Conservation (phyloP, 2,888 invertebrate species). For the Tribolium freemani region DNA sequence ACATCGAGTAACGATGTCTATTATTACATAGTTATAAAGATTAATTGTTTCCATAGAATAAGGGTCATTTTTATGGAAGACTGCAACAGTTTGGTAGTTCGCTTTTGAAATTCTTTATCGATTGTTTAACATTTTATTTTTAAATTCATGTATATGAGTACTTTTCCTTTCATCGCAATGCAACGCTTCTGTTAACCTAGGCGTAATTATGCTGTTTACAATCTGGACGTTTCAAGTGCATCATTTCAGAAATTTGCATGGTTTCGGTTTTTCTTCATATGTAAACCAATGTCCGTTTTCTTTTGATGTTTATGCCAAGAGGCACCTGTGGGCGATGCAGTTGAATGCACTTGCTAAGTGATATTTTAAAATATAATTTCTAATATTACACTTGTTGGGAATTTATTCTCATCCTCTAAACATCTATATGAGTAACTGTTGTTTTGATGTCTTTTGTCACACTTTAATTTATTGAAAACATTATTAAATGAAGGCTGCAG, state of each 20-base stretch:
- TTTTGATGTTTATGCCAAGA: conserved; percentile 45
- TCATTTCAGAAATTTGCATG: conserved; percentile 26
- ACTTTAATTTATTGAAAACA: background rate
- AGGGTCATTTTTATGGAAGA: background rate
- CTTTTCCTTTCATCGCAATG: conserved; percentile 22
- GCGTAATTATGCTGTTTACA: conserved; percentile 34
- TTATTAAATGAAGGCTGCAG: conserved; percentile 7
- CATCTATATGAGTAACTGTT: conserved; percentile 2
- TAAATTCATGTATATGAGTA: background rate
- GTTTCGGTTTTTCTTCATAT: conserved; percentile 10
- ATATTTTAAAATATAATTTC: conserved; percentile 37
- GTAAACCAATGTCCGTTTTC: conserved; percentile 40
- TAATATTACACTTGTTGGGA: conserved; percentile 14
- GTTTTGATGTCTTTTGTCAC: conserved; percentile 20
- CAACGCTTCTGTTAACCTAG: conserved; percentile 29
- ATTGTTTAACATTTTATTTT: background rate
- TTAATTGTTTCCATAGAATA: background rate
- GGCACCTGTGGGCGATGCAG: conserved; percentile 45
- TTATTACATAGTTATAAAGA: background rate
- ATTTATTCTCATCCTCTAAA: background rate
- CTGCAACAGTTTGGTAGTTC: background rate
- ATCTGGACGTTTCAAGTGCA: conserved; percentile 8
- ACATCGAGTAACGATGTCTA: background rate
- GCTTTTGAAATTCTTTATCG: background rate
- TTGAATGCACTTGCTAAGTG: conserved; percentile 43